Evolutionary conservation across 2,113 vertebrate genomes (phyloP), one percentile per base, ranked within the genome.

Genomic region (Columba livia): DNA sequence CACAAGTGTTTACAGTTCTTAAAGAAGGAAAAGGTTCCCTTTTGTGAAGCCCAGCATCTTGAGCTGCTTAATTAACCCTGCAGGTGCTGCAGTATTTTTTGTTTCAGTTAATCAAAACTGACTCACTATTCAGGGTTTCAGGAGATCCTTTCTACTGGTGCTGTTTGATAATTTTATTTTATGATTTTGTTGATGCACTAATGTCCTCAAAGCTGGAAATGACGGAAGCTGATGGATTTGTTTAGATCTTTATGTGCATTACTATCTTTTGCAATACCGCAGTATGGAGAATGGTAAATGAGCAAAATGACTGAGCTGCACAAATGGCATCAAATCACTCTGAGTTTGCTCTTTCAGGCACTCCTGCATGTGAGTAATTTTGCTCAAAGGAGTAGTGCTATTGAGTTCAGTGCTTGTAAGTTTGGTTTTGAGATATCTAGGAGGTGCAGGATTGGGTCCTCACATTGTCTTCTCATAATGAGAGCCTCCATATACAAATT

Each of bases 41-140:
- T 97, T 96, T 94, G 92, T 97, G 93, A 31, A 64, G 86, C 70
- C 34, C 77, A 71, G 36, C 53, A 11, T 97, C 89, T 83, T 60
- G 97, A 97, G 86, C 95, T 81, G 89, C 91, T 91, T 91, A 80
- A 97, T 98, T 98, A 98, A 97, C 97, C 97, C 97, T 80, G 94
- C 97, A 89, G 97, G 94, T 94, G 92, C 97, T 13, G 1, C 18
- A 2, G 36, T 74, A 34, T 36, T 88, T 96, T 80, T 80, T 47
- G 42, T 71, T 83, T 56, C 38, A 8, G 25, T 75, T 89, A 85
- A 42, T 81, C 40, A 29, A 85, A 84, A 24, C 48, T 0, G 0
- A 53, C n/a, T 87, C 2, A 2, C 31, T 23, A 0, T 48, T 18
- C 80, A 29, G 75, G 5, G 5, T 66, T 88, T 29, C 21, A 8